Base-by-base conservation (phyloP, 2,888 invertebrate species). In the Oscheius sp. region DNA sequence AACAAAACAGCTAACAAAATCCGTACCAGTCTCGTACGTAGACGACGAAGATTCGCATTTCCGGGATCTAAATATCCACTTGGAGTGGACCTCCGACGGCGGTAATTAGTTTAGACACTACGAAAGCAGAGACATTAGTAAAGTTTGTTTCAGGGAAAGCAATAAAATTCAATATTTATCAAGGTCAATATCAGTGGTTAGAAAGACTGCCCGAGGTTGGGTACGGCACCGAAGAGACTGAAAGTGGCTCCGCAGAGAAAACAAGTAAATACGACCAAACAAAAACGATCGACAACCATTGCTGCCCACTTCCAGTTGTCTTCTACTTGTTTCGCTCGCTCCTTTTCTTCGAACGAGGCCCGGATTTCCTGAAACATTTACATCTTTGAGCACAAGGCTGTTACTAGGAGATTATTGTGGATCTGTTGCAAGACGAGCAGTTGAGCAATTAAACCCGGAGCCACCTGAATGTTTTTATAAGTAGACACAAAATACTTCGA, bases 271-370 rank as follows among this genome's bases (percentile, higher is more conserved):
- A 81, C 50, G 62, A 80, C 74, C 57, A 85, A 79, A 62, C 85
- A 85, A n/a, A 84, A 73, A n/a, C 85, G 79, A 62, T 85, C 85
- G 48, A 85, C 79, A n/a, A 83, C 83, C 79, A 83, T 81, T 0
- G 84, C 83, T 1, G 83, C 79, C 62, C 79, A 85, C 58, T 85
- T 84, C 85, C 85, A 85, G 55, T 85, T 84, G 59, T 84, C 82
- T 59, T 81, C 79, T 4, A 76, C 68, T 13, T 74, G 77, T 51
- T 78, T 82, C 10, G 66, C 70, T 47, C 73, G 75, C 70, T 84
- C 84, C 50, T 77, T 78, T 29, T 79, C 79, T 58, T 76, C 75
- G 57, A 82, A 77, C 32, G 77, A 71, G 48, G 76, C 65, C 70
- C 80, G 79, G 71, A 83, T 81, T 48, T 74, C 75, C 82, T 82